Evolutionary conservation across 2,113 vertebrate genomes (phyloP).

Genomic region (Globicephala melas): DNA sequence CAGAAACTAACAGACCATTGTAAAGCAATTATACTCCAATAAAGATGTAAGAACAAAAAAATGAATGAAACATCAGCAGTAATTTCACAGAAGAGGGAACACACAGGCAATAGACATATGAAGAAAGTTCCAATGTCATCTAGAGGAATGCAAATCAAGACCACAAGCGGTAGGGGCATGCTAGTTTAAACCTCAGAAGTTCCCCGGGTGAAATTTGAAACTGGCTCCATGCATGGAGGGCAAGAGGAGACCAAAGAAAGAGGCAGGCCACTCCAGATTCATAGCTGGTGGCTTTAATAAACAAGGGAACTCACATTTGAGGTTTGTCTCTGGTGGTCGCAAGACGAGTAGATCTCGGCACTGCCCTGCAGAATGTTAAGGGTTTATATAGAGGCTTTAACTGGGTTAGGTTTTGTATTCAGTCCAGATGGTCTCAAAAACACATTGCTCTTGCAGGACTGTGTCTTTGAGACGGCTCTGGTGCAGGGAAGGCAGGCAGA

Average conservation of each 20-base stretch:
- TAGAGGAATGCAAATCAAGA: not conserved
- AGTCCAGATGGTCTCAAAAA: not conserved
- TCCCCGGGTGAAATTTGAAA: not conserved
- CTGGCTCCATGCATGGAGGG: not conserved
- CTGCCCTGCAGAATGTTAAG: not conserved
- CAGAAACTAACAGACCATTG: no score
- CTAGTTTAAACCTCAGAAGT: not conserved
- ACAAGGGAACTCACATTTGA: not conserved
- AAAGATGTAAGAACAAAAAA: not conserved
- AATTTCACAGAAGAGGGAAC: not conserved
- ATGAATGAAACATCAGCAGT: not conserved
- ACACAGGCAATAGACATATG: not conserved
- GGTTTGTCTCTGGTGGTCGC: not conserved
- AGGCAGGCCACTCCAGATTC: not conserved
- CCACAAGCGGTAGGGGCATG: fast-evolving
- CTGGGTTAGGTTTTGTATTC: not conserved
- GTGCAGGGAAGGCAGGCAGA: no score
- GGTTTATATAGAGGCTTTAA: not conserved
- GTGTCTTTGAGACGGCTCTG: not conserved
- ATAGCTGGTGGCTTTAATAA: not conserved
- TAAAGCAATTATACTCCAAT: no score
- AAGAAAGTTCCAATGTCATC: not conserved
- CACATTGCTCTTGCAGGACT: not conserved
- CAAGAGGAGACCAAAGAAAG: not conserved
- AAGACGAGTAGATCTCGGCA: not conserved